Conservation (phyloP, 2,888 invertebrate species). For the Teinopalpus imperialis region DNA sequence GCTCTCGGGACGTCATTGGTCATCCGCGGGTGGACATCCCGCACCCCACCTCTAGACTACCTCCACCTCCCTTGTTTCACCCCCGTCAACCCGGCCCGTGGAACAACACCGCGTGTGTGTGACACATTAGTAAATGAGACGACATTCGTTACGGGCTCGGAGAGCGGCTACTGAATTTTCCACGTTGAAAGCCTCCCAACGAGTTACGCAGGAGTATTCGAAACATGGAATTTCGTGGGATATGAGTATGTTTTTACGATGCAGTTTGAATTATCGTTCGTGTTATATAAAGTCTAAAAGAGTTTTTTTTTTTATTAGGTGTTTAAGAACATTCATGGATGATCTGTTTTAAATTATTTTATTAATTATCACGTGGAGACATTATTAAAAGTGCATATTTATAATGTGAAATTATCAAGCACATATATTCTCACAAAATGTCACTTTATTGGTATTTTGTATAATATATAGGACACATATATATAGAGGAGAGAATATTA, state of each 20-base stretch:
- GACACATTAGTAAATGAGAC: slow-evolving; percentile 83
- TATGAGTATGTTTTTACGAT: not conserved
- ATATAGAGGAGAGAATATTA: too few species aligned
- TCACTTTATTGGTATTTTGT: too few species aligned
- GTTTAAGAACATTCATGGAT: too few species aligned
- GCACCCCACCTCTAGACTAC: slow-evolving; percentile 32
- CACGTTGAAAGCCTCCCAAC: slow-evolving; percentile 49
- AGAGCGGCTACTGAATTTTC: slow-evolving; percentile 70
- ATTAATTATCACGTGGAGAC: too few species aligned
- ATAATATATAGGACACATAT: too few species aligned
- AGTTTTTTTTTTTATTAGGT: too few species aligned
- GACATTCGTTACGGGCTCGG: slow-evolving; percentile 77
- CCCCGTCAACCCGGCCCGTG: slow-evolving; percentile 41
- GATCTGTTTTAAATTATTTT: too few species aligned
- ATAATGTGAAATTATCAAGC: too few species aligned
- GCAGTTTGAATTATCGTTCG: too few species aligned
- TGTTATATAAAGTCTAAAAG: too few species aligned
- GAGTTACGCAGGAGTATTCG: slow-evolving; percentile 34
- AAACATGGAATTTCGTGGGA: not conserved
- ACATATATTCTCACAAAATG: too few species aligned
- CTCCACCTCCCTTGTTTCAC: slow-evolving; percentile 28
- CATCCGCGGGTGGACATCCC: slow-evolving; percentile 42
- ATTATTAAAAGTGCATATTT: too few species aligned
- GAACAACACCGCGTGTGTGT: slow-evolving; percentile 81
- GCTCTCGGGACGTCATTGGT: slow-evolving; percentile 64